Evolutionary conservation across 1,140 invertebrate species (phyloP).

Genomic region (Lepidurus arcticus): DNA sequence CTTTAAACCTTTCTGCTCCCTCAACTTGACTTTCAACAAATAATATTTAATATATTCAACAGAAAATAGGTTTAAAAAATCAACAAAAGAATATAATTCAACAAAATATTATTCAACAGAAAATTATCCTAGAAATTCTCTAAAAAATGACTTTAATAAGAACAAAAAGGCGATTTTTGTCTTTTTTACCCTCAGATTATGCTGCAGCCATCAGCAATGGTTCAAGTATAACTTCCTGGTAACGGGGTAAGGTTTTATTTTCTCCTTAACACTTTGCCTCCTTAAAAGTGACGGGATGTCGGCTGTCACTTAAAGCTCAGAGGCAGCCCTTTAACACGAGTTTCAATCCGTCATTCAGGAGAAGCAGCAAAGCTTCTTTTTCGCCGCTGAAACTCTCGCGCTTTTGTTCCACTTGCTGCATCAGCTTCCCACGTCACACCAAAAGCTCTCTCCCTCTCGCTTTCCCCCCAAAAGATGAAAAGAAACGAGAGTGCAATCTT

Average conservation of each 20-base stretch:
- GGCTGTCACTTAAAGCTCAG: conserved; percentile 1
- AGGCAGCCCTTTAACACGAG: not conserved
- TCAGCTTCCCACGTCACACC: conserved; percentile 16
- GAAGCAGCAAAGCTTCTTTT: not conserved
- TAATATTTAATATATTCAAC: too few relatives aligned
- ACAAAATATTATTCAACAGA: not conserved
- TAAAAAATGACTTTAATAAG: not conserved
- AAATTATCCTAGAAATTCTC: not conserved
- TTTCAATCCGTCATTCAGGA: conserved; percentile 15
- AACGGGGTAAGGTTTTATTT: not conserved
- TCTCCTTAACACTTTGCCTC: not conserved
- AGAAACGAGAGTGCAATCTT: conserved; percentile 2
- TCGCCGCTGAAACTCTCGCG: not conserved
- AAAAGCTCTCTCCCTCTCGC: not conserved
- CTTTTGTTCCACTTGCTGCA: conserved; percentile 18
- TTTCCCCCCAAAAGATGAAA: not conserved
- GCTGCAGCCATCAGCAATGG: conserved; percentile 3
- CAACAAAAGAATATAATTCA: too few relatives aligned
- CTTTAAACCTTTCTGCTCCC: too few relatives aligned
- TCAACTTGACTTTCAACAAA: too few relatives aligned
- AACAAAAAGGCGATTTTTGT: not conserved
- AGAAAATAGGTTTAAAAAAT: too few relatives aligned
- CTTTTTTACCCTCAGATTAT: not conserved
- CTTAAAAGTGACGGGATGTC: conserved; percentile 17
- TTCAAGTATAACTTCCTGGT: not conserved